Evolutionary conservation across 2,888 invertebrate species (phyloP).

Genomic region (Clostera curtula): DNA sequence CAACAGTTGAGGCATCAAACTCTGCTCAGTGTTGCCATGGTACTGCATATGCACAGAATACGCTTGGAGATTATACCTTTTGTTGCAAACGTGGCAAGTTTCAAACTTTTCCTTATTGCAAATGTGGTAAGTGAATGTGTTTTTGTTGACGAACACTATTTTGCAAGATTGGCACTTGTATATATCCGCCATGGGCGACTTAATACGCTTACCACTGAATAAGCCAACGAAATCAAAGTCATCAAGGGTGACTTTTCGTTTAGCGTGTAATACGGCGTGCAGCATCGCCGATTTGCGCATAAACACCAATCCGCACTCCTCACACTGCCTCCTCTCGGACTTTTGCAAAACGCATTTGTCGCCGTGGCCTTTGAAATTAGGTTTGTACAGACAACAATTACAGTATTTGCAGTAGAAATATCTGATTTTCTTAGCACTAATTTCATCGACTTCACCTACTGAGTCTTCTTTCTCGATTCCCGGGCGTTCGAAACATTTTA

Average conservation of each 20-base stretch:
- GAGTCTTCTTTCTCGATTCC: neutral
- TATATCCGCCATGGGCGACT: conserved; percentile 23
- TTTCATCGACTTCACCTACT: neutral
- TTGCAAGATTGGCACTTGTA: conserved; percentile 26
- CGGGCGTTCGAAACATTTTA: conserved; percentile 10
- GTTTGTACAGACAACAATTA: conserved; percentile 7
- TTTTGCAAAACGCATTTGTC: conserved; percentile 7
- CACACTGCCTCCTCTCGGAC: conserved; percentile 17
- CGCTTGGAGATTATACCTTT: conserved; percentile 24
- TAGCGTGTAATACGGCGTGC: conserved; percentile 16
- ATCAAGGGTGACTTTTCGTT: conserved; percentile 11
- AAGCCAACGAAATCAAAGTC: conserved; percentile 26
- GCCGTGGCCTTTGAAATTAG: conserved; percentile 1
- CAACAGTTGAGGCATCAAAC: conserved; percentile 20
- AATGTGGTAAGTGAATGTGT: conserved; percentile 7
- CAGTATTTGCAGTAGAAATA: conserved; percentile 18
- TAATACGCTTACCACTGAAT: conserved; percentile 10
- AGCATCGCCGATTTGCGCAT: neutral
- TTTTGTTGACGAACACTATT: conserved; percentile 21
- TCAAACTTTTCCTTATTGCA: conserved; percentile 18
- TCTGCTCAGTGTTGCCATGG: neutral
- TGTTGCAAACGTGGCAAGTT: conserved; percentile 25
- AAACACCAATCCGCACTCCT: conserved; percentile 31
- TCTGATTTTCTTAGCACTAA: neutral
- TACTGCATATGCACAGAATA: conserved; percentile 27